Evolutionary conservation across 2,113 vertebrate genomes (phyloP), one percentile per base, ranked within the genome.

Genomic region (Cephalophus harveyi): DNA sequence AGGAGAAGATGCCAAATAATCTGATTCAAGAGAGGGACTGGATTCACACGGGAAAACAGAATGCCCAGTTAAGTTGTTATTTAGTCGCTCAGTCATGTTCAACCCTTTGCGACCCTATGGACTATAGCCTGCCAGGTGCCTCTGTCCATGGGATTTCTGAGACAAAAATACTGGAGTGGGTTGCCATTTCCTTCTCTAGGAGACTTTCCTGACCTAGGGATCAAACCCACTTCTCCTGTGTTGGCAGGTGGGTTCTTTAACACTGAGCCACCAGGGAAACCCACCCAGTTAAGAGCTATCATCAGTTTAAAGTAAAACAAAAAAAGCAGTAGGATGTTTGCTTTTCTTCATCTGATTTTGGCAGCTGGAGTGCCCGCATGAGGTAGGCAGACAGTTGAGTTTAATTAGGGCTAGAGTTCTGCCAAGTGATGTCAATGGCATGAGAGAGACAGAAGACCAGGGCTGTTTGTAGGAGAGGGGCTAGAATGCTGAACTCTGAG

Each of bases 251-350:
- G 64, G 64, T 71, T 36, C n/a, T 71, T 71, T 71, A 71, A 9
- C 64, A 36, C 64, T 23, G 19, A 23, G 64, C 64, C 89, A 17
- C 12, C 8, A 57, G 84, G 81, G 16, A 87, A 89, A 91, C 76
- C 27, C 30, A 46, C 28, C 23, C 8, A 13, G 60, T 89, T 89
- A 67, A 85, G 71, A 71, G 23, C 48, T 28, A 12, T 64, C 78
- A 86, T 59, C 16, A 62, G 33, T 91, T 67, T 60, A 88, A 93
- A 91, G 48, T 74, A 40, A 8, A 79, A 71, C 64, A 43, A 78
- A 79, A 55, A 33, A 79, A 88, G 28, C 12, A 91, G 28, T 30
- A 50, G 60, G 28, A 89, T 54, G 50, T 25, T 76, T 89, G 33
- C 50, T 81, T 93, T 46, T 36, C 86, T 94, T 94, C 67, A 40